phyloP scores from a whole-genome alignment of 2,888 invertebrate genomes.

The Aspidiotus rigidus region DNA sequence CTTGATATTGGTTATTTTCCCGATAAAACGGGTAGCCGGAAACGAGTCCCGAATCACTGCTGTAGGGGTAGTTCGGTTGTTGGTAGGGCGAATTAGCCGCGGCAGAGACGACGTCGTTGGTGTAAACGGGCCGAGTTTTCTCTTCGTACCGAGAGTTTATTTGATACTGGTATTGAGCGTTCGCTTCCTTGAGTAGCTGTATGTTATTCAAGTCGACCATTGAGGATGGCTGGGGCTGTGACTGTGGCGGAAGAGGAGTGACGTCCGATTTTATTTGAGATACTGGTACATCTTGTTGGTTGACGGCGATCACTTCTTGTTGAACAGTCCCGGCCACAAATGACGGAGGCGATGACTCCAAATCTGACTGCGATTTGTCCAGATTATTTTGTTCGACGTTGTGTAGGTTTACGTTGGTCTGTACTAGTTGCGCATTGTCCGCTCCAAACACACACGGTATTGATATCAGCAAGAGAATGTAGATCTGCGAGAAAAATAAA shows the following conservation, averaged over 20 bases:
- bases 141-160: slow-evolving; percentile 34
- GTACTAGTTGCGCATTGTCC: slow-evolving; percentile 15
- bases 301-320: slow-evolving; percentile 14
- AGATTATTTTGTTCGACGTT: slow-evolving; percentile 5
- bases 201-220: slow-evolving; percentile 10
- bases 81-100: background rate
- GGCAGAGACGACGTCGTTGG: slow-evolving; percentile 1
- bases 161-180: slow-evolving; percentile 32
- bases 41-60: background rate
- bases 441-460: background rate
- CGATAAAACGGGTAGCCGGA: slow-evolving; percentile 20
- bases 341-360: background rate
- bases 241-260: background rate
- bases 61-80: background rate
- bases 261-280: background rate
- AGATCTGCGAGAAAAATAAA: too few relatives aligned
- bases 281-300: slow-evolving; percentile 10
- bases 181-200: slow-evolving; percentile 30
- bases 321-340: background rate
- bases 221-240: background rate
- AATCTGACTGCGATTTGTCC: background rate
- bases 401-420: slow-evolving; percentile 19
- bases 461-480: background rate
- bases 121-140: slow-evolving; percentile 29
- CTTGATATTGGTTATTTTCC: slow-evolving; percentile 26